Evolutionary conservation across 2,113 vertebrate genomes (phyloP).

Genomic region (Cepphus grylle): DNA sequence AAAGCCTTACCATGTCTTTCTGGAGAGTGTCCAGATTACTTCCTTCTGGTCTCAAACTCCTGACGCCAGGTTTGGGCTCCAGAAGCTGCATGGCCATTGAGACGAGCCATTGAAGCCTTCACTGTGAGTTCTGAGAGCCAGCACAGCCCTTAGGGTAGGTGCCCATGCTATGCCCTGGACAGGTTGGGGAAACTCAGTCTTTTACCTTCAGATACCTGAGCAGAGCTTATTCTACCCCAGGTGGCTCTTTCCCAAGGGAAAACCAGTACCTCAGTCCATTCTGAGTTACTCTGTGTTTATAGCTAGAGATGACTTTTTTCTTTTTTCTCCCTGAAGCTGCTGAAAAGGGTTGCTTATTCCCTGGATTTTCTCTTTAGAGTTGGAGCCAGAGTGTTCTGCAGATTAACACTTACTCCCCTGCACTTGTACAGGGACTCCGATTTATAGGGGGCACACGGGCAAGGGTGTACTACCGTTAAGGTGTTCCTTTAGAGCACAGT

Average conservation of each 20-base stretch:
- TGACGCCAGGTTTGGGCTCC: background rate
- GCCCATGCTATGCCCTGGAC: background rate
- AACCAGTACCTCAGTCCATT: background rate
- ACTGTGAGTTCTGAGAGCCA: background rate
- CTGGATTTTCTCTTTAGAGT: background rate
- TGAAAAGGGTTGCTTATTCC: background rate
- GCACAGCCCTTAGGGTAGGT: background rate
- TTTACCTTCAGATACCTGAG: background rate
- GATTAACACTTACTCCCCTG: background rate
- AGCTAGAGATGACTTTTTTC: background rate
- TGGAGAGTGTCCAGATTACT: background rate
- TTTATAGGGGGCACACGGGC: rapidly evolving
- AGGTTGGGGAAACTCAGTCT: background rate
- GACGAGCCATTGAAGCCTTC: background rate
- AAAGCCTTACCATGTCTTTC: background rate
- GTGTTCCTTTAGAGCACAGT: background rate
- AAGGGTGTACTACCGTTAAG: background rate
- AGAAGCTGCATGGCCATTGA: rapidly evolving
- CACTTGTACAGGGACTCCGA: rapidly evolving
- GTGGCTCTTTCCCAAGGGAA: background rate
- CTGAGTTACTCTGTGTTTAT: background rate
- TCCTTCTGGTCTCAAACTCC: background rate
- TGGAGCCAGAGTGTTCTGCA: background rate
- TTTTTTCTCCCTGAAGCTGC: background rate
- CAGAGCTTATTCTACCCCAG: background rate